phyloP scores from a whole-genome alignment of 2,888 invertebrate genomes.

The Brassicogethes aeneus region DNA sequence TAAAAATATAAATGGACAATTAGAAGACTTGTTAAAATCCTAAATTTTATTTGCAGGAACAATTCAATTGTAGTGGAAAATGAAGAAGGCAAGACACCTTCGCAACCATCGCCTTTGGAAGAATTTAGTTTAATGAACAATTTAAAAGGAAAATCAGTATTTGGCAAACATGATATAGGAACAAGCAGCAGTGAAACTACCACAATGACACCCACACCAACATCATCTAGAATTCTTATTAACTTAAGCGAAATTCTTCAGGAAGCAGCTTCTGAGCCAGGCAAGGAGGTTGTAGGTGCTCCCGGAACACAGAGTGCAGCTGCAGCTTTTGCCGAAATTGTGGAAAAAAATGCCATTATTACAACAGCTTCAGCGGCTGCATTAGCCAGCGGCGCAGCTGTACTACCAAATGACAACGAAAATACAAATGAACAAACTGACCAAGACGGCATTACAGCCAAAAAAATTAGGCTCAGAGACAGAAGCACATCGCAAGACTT shows the following conservation, averaged over 20 bases:
- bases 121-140: slow-evolving; percentile 19
- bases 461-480: slow-evolving; percentile 1
- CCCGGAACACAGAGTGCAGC: too few species aligned
- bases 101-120: slow-evolving; percentile 3
- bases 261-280: too few species aligned
- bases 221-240: too few species aligned
- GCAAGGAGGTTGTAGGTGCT: too few species aligned
- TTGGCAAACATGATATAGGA: slow-evolving; percentile 19
- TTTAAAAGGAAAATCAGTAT: slow-evolving; percentile 19
- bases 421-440: slow-evolving; percentile 3
- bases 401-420: slow-evolving; percentile 3
- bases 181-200: background rate
- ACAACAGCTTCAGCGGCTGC: too few species aligned
- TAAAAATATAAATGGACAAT: too few species aligned
- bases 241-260: too few species aligned
- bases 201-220: too few species aligned
- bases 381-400: slow-evolving; percentile 4
- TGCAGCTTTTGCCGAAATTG: too few species aligned
- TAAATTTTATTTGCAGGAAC: slow-evolving; percentile 6
- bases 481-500: background rate
- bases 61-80: slow-evolving; percentile 10
- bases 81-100: slow-evolving; percentile 12
- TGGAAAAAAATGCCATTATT: too few species aligned
- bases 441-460: slow-evolving; percentile 1
- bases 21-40: too few species aligned